Base-by-base conservation (phyloP, 2,888 invertebrate species). In the Neoaliturus tenellus region DNA sequence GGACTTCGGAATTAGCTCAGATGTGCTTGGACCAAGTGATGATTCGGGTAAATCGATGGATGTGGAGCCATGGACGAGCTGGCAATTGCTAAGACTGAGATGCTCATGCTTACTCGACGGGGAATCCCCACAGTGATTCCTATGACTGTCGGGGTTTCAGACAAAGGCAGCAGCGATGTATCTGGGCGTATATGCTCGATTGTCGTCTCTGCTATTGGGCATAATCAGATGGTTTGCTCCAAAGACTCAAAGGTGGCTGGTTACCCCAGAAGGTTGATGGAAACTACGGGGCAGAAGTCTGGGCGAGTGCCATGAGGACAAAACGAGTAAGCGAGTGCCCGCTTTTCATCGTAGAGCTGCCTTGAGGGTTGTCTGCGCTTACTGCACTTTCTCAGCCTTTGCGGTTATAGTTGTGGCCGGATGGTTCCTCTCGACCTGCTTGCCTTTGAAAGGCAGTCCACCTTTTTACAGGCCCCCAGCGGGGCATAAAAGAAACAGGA, bases 391-490 rank as follows among this genome's bases (percentile, higher is more conserved):
- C 0, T 88, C 88, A 5, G 87, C 86, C 23, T 48, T 83, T 4
- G 87, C 87, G 12, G 69, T 81, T 1, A 51, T 88, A 14, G 85
- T 87, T 0, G 51, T 88, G 0, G 86, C 86, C 0, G 83, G 82
- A 51, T 85, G 84, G 80, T 90, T 90, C 89, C 87, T 87, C 0
- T 80, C 8, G 80, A 62, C 33, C 39, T 80, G 8, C 81, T 87
- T 3, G 87, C 86, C 1, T 10, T 17, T 55, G 85, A 87, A 39
- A 85, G 17, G 82, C 71, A 17, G 28, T 41, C n/a, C 85, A 85
- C 51, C 20, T 48, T 20, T 51, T 33, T 10, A n/a, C 39, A 39
- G 23, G n/a, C 31, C 6, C 39, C 3, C 39, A 75, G n/a, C 20
- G 28, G 5, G 71, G 58, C 17, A 75, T 48, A 31, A 31, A 67